phyloP scores from a whole-genome alignment of 2,113 vertebrate genomes.

The Dasypus novemcinctus region DNA sequence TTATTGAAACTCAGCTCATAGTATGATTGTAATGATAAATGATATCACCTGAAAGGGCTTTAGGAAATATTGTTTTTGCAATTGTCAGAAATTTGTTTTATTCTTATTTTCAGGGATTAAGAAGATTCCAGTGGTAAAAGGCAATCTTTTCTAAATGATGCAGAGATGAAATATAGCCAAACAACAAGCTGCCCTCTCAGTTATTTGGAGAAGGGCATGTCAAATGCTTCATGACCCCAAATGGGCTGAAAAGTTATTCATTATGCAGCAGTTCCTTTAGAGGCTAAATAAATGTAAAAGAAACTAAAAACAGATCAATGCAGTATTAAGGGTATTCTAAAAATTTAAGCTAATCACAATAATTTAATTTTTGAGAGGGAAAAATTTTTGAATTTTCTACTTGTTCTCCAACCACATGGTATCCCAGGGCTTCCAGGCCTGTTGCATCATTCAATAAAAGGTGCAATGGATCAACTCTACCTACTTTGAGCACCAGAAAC shows the following conservation, averaged over 20 bases:
- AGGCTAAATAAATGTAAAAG: background rate
- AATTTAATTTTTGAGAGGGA: background rate
- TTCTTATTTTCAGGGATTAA: slow-evolving; percentile 19
- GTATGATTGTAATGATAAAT: background rate
- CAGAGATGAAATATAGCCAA: background rate
- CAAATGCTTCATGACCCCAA: background rate
- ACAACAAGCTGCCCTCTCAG: background rate
- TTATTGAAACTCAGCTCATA: background rate
- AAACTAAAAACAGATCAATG: background rate
- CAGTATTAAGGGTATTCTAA: background rate
- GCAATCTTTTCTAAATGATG: background rate
- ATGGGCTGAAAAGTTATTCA: background rate
- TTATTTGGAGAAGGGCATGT: background rate
- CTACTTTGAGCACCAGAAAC: background rate
- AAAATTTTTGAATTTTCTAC: background rate
- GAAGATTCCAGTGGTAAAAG: background rate
- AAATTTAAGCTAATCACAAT: background rate
- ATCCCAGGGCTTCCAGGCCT: background rate
- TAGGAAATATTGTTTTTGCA: background rate
- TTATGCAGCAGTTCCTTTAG: background rate
- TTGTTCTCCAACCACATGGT: background rate
- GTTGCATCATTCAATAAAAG: background rate
- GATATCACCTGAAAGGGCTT: background rate
- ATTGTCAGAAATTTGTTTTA: background rate
- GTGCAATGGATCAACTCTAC: no score